Evolutionary conservation across 1,140 invertebrate species (phyloP).

Genomic region (Elymnias hypermnestra): DNA sequence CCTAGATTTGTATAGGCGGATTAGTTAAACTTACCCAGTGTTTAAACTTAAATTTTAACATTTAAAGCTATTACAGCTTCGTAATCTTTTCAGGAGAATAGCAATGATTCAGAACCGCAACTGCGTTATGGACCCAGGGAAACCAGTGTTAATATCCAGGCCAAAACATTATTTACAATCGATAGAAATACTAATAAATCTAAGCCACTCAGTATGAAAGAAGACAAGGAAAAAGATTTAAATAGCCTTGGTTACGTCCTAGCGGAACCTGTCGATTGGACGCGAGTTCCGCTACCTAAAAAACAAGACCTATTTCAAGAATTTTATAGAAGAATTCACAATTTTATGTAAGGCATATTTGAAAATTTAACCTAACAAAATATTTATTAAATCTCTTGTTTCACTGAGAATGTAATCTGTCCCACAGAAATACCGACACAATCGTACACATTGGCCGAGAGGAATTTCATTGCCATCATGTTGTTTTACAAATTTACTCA

Average conservation of each 20-base stretch:
- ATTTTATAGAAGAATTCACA: constrained; percentile 75
- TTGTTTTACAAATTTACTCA: constrained; percentile 79
- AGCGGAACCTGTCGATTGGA: constrained; percentile 75
- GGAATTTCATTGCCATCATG: constrained; percentile 78
- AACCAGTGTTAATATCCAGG: constrained; percentile 20
- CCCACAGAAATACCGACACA: constrained; percentile 78
- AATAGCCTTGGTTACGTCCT: constrained; percentile 44
- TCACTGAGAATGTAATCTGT: too few species aligned
- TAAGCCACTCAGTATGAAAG: constrained; percentile 21
- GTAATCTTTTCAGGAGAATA: constrained; percentile 32
- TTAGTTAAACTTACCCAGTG: too few species aligned
- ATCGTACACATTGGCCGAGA: constrained; percentile 76
- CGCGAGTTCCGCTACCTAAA: constrained; percentile 74
- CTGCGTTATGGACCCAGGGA: constrained; percentile 32
- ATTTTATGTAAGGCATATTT: constrained; percentile 67
- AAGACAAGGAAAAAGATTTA: constrained; percentile 40
- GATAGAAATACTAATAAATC: constrained; percentile 26
- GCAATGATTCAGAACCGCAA: constrained; percentile 32
- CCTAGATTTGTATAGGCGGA: too few species aligned
- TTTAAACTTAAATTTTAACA: too few species aligned
- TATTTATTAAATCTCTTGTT: too few species aligned
- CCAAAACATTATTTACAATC: constrained; percentile 12
- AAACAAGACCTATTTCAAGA: constrained; percentile 79
- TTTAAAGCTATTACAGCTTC: too few species aligned
- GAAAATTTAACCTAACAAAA: too few species aligned